Percentiles rank a stretch among this genome's conserved stretches.
Conservation (phyloP, 2,888 invertebrate species). For the Himalopsyche anomala region DNA sequence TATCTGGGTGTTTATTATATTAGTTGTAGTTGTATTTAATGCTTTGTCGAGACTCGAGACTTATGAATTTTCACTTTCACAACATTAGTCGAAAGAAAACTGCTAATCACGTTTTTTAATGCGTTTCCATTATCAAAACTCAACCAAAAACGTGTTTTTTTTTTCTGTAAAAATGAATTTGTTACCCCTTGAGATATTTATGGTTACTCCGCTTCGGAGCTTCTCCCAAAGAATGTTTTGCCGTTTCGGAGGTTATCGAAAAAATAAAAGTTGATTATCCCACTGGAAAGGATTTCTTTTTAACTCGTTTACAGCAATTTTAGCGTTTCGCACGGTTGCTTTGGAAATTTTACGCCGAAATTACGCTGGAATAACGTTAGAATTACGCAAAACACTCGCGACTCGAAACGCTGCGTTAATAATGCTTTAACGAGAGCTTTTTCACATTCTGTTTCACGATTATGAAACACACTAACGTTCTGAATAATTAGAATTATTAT, state of each 20-base stretch:
- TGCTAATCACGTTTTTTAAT: too few species aligned
- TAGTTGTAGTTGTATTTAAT: too few species aligned
- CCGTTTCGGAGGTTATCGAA: background rate
- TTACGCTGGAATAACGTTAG: constrained; percentile 8
- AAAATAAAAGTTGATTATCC: background rate
- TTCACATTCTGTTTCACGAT: constrained; percentile 16
- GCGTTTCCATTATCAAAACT: too few species aligned
- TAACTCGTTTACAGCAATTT: constrained; percentile 17
- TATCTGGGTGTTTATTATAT: too few species aligned
- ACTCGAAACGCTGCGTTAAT: background rate
- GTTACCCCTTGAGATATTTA: too few species aligned
- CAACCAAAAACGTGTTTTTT: too few species aligned
- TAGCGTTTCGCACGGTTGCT: constrained; percentile 23
- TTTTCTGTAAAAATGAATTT: too few species aligned
- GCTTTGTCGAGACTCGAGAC: too few species aligned
- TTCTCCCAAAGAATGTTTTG: too few species aligned
- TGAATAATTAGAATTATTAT: constrained; percentile 27
- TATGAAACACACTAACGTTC: constrained; percentile 25
- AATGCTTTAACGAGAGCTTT: constrained; percentile 39
- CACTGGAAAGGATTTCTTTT: constrained; percentile 15
- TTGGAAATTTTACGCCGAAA: constrained; percentile 36
- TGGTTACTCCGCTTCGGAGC: too few species aligned
- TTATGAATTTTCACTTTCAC: too few species aligned
- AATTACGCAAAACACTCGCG: constrained; percentile 40
- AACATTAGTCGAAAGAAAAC: too few species aligned